Evolutionary conservation across 2,888 invertebrate species (phyloP).

Genomic region (Napeogenes inachia): DNA sequence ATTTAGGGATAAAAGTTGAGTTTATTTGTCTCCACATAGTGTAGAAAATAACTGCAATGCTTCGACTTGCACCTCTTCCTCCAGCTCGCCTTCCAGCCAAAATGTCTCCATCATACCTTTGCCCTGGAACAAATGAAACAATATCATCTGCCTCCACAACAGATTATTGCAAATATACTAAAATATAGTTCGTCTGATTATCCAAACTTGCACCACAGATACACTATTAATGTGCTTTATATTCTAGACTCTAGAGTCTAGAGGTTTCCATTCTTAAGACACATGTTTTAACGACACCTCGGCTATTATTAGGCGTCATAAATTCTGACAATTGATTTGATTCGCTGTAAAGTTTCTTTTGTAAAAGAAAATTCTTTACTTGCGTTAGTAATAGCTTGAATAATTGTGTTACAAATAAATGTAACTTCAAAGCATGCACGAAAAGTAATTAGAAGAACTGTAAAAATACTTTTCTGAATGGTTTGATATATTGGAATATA

Average conservation of each 20-base stretch:
- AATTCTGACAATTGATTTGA: background rate
- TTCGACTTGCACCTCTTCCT: constrained; percentile 67
- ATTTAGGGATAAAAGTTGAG: background rate
- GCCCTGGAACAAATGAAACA: constrained; percentile 75
- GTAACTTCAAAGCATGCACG: too few relatives aligned
- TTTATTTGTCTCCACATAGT: constrained; percentile 55
- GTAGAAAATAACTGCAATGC: constrained; percentile 60
- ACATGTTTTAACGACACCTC: background rate
- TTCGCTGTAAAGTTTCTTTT: background rate
- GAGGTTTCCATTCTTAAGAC: background rate
- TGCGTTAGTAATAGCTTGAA: background rate
- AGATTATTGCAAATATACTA: background rate
- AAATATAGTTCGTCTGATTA: too few relatives aligned
- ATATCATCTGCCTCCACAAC: background rate
- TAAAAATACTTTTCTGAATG: too few relatives aligned
- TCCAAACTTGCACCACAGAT: too few relatives aligned
- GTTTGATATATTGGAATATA: too few relatives aligned
- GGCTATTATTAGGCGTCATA: too few relatives aligned
- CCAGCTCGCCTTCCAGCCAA: constrained; percentile 83
- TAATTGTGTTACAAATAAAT: too few relatives aligned
- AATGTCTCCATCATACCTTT: constrained; percentile 93
- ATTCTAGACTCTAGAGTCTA: background rate
- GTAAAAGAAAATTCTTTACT: background rate
- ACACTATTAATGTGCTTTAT: too few relatives aligned
- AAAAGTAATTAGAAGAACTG: too few relatives aligned